phyloP scores from a whole-genome alignment of 2,888 invertebrate species.

The Drosophila phalerata region DNA sequence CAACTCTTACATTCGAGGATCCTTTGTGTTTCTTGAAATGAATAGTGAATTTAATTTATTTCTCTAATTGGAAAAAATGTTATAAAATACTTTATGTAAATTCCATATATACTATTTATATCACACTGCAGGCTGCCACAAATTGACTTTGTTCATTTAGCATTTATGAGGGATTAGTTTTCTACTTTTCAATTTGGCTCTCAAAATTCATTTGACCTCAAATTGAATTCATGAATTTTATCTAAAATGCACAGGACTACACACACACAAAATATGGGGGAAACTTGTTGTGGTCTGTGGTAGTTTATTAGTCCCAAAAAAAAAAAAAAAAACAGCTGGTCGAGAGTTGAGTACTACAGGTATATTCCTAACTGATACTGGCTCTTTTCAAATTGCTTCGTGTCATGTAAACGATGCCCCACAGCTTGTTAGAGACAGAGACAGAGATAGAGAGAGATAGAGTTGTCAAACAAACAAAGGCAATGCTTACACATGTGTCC shows the following conservation, averaged over 20 bases:
- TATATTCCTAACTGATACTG: constrained; percentile 15
- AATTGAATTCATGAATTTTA: constrained; percentile 65
- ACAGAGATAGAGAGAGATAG: background rate
- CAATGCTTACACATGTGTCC: constrained; percentile 22
- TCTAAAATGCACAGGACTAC: constrained; percentile 50
- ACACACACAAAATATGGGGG: background rate
- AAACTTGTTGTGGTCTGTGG: constrained; percentile 16
- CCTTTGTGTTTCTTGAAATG: too few species aligned
- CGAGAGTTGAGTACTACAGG: constrained; percentile 20
- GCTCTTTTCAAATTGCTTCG: constrained; percentile 11
- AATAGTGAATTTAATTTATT: background rate
- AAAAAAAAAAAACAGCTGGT: constrained; percentile 44
- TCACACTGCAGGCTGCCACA: background rate
- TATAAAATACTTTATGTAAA: background rate
- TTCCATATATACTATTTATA: background rate
- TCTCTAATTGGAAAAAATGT: constrained; percentile 7
- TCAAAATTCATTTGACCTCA: constrained; percentile 48
- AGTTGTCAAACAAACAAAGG: constrained; percentile 2
- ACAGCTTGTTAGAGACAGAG: constrained; percentile 10
- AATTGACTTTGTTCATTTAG: constrained; percentile 24
- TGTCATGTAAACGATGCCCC: constrained; percentile 51
- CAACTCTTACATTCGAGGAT: too few species aligned
- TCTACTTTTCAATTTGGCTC: constrained; percentile 26
- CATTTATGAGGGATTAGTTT: constrained; percentile 27
- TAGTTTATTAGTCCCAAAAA: constrained; percentile 58